Evolutionary conservation across 2,113 vertebrate species (phyloP).

Genomic region (Sylvia atricapilla): DNA sequence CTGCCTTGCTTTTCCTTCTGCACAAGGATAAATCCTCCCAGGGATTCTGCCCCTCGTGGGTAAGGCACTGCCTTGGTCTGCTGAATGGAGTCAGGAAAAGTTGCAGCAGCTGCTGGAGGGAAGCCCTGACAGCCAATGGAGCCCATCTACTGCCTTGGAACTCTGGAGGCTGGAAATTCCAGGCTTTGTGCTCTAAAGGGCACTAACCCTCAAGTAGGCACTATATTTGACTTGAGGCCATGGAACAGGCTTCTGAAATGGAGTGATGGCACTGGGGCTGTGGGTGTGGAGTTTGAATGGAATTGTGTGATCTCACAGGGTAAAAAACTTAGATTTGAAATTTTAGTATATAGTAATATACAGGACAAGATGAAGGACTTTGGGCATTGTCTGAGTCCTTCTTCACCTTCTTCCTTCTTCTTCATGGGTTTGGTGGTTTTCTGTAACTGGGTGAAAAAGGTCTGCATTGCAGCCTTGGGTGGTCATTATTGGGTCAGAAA

Average conservation of each 20-base stretch:
- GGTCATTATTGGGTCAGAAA: background rate
- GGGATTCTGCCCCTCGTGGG: background rate
- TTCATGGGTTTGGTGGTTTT: background rate
- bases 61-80: background rate
- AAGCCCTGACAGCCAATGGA: rapidly evolving
- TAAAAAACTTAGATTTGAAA: background rate
- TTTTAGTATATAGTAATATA: background rate
- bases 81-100: background rate
- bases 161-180: background rate
- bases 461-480: background rate
- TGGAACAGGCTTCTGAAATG: too few species aligned
- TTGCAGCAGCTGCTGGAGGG: background rate
- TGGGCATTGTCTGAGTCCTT: background rate
- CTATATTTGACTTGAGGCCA: background rate
- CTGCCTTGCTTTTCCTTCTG: background rate
- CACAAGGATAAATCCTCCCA: background rate
- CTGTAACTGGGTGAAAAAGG: background rate
- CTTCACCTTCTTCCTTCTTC: background rate
- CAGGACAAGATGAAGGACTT: background rate
- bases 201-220: background rate
- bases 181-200: background rate
- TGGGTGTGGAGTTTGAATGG: background rate
- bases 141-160: background rate
- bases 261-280: background rate
- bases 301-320: background rate